A percentile compares a stretch with the other conserved stretches of the same genome.
These are phyloP conservation scores for Lates calcarifer DNA, from an alignment of 2,113 vertebrate species.

Conservation along the genomic window DNA sequence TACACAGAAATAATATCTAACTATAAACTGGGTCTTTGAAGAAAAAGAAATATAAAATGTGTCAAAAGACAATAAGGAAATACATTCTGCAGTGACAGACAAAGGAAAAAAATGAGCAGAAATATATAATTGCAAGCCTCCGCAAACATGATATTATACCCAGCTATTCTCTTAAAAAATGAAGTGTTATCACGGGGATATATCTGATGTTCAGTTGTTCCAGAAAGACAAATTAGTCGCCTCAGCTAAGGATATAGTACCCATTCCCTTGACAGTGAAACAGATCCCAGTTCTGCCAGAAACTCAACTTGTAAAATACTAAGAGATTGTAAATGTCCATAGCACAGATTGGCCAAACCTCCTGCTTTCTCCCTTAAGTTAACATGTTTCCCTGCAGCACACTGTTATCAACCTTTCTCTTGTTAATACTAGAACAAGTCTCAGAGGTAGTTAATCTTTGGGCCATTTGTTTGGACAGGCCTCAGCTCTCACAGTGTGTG, in stretches of 20 bases:
- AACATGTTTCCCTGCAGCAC: conserved; percentile 23
- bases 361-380: conserved; percentile 31
- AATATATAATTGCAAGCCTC: not conserved
- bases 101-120: no score
- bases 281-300: conserved; percentile 39
- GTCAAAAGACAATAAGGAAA: not conserved
- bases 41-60: not conserved
- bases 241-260: conserved; percentile 8
- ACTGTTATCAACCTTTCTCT: conserved; percentile 39
- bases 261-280: conserved; percentile 4
- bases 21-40: not conserved
- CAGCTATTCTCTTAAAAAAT: not conserved
- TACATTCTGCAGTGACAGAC: not conserved
- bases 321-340: conserved; percentile 36
- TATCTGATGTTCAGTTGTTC: not conserved
- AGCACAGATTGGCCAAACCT: conserved; percentile 15
- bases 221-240: conserved; percentile 2
- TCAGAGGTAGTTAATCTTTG: conserved; percentile 62
- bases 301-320: conserved; percentile 32
- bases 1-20: not conserved
- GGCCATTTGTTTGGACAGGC: conserved; percentile 59
- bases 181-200: not conserved
- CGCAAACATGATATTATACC: no score
- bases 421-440: conserved; percentile 42
- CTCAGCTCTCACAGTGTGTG: conserved; percentile 23